Percentiles rank a stretch among this genome's conserved stretches.
Evolutionary conservation across 2,888 invertebrate species (phyloP).

Genomic region (Loripinus fragilis): DNA sequence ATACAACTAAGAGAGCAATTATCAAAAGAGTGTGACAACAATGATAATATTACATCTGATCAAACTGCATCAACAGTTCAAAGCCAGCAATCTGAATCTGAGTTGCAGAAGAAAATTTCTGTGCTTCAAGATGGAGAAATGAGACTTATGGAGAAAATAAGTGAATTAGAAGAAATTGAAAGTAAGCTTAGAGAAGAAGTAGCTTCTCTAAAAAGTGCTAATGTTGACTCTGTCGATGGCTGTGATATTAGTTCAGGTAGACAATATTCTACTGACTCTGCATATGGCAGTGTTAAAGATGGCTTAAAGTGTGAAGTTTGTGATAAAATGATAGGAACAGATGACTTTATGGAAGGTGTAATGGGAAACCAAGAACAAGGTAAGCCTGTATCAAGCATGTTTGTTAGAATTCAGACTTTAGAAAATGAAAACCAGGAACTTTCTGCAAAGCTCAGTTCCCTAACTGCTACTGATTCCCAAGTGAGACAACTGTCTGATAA

Average conservation of each 20-base stretch:
- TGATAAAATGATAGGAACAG: constrained; percentile 58
- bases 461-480: constrained; percentile 65
- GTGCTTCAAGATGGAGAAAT: constrained; percentile 4
- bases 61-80: background rate
- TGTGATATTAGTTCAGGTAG: constrained; percentile 3
- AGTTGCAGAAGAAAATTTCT: constrained; percentile 5
- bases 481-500: constrained; percentile 72
- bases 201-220: constrained; percentile 9
- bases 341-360: constrained; percentile 61
- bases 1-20: constrained; percentile 44
- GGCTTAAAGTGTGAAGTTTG: constrained; percentile 35
- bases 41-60: background rate
- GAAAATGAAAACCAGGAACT: constrained; percentile 71
- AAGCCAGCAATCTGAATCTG: background rate
- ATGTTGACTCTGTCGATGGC: constrained; percentile 10
- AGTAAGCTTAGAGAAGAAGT: constrained; percentile 45
- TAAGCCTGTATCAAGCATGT: constrained; percentile 66
- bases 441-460: constrained; percentile 52
- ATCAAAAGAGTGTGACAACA: background rate
- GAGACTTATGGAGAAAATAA: constrained; percentile 56
- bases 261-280: constrained; percentile 48
- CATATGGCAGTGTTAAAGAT: constrained; percentile 48
- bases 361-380: constrained; percentile 58
- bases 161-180: constrained; percentile 47
- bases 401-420: constrained; percentile 69